These are phyloP conservation scores for Neolamprologus brichardi DNA, from an alignment of 2,113 vertebrate genomes.

Conservation along the genomic window DNA sequence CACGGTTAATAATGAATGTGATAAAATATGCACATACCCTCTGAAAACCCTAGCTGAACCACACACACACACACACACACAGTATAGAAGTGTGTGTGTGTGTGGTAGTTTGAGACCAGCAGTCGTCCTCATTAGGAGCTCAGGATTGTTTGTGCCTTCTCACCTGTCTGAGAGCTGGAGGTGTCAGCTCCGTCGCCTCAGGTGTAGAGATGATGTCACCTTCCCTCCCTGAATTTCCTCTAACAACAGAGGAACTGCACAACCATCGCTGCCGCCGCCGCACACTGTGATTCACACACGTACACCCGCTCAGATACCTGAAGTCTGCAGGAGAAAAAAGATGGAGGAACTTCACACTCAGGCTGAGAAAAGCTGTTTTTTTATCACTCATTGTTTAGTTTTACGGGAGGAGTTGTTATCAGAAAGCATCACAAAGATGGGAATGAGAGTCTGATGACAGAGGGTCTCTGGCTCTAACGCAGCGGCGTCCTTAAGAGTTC, in stretches of 20 bases:
- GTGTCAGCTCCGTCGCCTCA: conserved; percentile 63
- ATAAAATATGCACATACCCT: neutral
- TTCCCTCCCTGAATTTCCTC: neutral
- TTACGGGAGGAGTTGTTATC: neutral
- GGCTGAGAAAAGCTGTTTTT: conserved; percentile 19
- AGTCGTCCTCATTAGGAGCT: conserved; percentile 16
- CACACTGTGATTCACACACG: neutral
- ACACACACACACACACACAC: neutral
- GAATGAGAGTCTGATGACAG: neutral
- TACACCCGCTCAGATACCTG: neutral
- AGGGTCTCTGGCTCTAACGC: neutral
- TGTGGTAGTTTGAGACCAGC: neutral
- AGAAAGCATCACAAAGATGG: neutral
- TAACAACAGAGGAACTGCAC: neutral
- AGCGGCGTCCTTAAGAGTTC: neutral
- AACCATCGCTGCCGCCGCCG: neutral
- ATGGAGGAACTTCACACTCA: conserved; percentile 20
- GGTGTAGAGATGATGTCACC: conserved; percentile 64
- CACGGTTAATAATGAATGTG: neutral
- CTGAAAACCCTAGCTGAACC: neutral
- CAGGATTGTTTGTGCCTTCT: conserved; percentile 56
- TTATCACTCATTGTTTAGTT: conserved; percentile 9
- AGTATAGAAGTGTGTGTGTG: neutral
- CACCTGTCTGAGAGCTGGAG: conserved; percentile 60
- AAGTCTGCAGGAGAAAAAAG: neutral